Evolutionary conservation across 1,140 invertebrate species (phyloP).

Genomic region (Leptonema lineaticorne): DNA sequence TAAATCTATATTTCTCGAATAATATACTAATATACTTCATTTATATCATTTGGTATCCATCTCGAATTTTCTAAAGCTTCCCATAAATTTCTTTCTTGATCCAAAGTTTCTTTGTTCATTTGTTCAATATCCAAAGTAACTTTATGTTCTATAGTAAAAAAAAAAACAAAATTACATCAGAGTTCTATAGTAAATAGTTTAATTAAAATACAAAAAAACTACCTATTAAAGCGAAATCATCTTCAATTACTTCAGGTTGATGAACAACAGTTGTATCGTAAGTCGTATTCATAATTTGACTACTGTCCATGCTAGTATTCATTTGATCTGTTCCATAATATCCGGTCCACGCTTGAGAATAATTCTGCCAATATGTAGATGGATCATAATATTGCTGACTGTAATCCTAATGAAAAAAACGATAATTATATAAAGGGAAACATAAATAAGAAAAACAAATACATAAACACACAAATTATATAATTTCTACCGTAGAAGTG

Average conservation of each 20-base stretch:
- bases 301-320: slow-evolving; percentile 45
- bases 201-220: slow-evolving; percentile 34
- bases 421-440: background rate
- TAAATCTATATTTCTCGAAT: too few species aligned
- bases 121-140: slow-evolving; percentile 70
- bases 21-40: slow-evolving; percentile 50
- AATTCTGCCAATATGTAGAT: slow-evolving; percentile 75
- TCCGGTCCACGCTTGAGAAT: slow-evolving; percentile 56
- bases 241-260: slow-evolving; percentile 49
- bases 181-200: background rate
- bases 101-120: slow-evolving; percentile 70
- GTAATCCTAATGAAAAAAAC: slow-evolving; percentile 56
- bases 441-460: background rate
- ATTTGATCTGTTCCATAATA: slow-evolving; percentile 51
- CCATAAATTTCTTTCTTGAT: slow-evolving; percentile 74
- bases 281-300: slow-evolving; percentile 42
- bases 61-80: slow-evolving; percentile 79
- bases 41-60: slow-evolving; percentile 68
- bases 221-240: slow-evolving; percentile 67
- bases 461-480: background rate
- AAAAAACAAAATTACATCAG: background rate
- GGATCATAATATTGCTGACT: slow-evolving; percentile 70
- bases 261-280: slow-evolving; percentile 40
- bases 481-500: slow-evolving; percentile 42
- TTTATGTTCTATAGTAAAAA: slow-evolving; percentile 66